Evolutionary conservation across 92 coral and sea anemone species (phyloP).

Genomic region (Palythoa caribaeorum): DNA sequence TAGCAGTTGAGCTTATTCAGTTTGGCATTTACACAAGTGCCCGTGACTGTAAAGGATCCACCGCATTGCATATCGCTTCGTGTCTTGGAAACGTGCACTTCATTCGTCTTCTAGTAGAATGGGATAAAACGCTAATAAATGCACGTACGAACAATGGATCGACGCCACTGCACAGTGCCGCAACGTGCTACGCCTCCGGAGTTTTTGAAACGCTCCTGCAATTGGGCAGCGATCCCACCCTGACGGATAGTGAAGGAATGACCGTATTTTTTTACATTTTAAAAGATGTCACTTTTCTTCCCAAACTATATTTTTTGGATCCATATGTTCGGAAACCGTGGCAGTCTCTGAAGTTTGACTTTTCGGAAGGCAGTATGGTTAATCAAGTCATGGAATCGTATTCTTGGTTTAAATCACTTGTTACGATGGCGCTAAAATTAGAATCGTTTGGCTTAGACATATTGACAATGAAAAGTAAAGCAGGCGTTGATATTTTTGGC

Average conservation of each 20-base stretch:
- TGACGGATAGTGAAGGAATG: slow-evolving; percentile 38
- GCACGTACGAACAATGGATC: slow-evolving; percentile 52
- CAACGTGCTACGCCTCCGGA: slow-evolving; percentile 34
- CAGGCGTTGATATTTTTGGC: background rate
- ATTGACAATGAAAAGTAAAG: background rate
- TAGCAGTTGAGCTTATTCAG: slow-evolving; percentile 41
- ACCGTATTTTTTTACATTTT: slow-evolving; percentile 42
- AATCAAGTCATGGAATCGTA: slow-evolving; percentile 5
- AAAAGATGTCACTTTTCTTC: slow-evolving; percentile 1
- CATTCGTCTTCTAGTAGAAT: slow-evolving; percentile 36
- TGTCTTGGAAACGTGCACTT: slow-evolving; percentile 39
- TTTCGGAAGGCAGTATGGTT: background rate
- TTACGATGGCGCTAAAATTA: background rate
- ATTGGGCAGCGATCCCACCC: slow-evolving; percentile 20
- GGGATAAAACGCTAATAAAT: background rate
- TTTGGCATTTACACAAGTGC: slow-evolving; percentile 14
- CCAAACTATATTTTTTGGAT: slow-evolving; percentile 25
- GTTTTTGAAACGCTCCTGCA: slow-evolving; percentile 24
- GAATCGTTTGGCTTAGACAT: background rate
- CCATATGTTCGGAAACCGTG: slow-evolving; percentile 45
- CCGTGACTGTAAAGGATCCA: slow-evolving; percentile 65
- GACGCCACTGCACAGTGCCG: slow-evolving; percentile 71
- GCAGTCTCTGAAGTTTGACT: slow-evolving; percentile 1
- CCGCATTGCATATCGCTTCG: slow-evolving; percentile 63
- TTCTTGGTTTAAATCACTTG: background rate